Evolutionary conservation across 2,888 invertebrate genomes (phyloP).

Genomic region (Falcaria lacertinaria): DNA sequence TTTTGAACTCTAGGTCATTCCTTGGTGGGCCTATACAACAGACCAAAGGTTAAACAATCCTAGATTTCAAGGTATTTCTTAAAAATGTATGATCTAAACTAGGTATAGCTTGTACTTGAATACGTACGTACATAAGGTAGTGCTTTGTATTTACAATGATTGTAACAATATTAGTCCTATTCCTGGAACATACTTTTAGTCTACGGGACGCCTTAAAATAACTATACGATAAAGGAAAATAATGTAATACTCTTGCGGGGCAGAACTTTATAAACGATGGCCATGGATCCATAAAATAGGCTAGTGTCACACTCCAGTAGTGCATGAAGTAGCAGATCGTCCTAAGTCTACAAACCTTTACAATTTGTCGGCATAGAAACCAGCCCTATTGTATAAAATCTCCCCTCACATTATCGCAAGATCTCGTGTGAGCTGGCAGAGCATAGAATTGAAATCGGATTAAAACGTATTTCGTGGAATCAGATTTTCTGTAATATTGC

Average conservation of each 20-base stretch:
- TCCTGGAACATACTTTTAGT: too few relatives aligned
- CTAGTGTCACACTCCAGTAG: background rate
- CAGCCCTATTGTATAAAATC: background rate
- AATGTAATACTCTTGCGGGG: too few relatives aligned
- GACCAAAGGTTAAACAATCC: too few relatives aligned
- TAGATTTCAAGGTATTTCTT: too few relatives aligned
- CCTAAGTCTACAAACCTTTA: background rate
- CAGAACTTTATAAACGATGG: background rate
- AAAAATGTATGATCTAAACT: too few relatives aligned
- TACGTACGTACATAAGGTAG: too few relatives aligned
- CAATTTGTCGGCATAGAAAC: background rate
- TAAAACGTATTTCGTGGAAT: background rate
- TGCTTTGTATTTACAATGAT: too few relatives aligned
- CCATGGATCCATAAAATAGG: background rate
- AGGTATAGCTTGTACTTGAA: too few relatives aligned
- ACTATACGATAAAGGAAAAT: too few relatives aligned
- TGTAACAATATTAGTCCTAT: too few relatives aligned
- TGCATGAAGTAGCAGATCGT: background rate
- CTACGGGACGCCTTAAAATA: too few relatives aligned
- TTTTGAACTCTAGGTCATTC: background rate
- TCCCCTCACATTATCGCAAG: background rate
- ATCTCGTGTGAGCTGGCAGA: background rate
- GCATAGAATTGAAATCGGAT: background rate
- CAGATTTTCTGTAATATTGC: background rate
- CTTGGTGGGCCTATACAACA: too few relatives aligned